Percentiles rank a stretch among this genome's conserved stretches.
Evolutionary conservation across 2,888 invertebrate species (phyloP).

Genomic region (Hydrotaea diabolus): DNA sequence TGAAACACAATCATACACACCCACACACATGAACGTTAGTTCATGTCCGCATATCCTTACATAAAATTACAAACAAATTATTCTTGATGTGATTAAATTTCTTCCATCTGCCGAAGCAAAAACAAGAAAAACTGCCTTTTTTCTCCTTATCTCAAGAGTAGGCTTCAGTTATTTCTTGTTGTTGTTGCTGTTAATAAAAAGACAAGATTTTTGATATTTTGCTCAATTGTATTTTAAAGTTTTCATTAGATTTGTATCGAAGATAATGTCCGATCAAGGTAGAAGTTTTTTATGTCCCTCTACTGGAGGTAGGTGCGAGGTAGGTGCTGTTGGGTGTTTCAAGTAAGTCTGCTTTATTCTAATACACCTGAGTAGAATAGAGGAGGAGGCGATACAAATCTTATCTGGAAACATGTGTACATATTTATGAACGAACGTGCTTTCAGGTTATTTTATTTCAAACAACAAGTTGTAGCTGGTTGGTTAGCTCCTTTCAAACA

Average conservation of each 20-base stretch:
- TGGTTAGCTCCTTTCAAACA: too few relatives aligned
- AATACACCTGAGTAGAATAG: too few relatives aligned
- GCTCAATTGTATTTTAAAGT: slow-evolving; percentile 10
- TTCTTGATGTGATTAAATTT: neutral
- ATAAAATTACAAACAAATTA: neutral
- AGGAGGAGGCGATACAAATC: neutral
- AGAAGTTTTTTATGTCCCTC: neutral
- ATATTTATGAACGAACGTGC: slow-evolving; percentile 2
- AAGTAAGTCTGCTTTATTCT: too few relatives aligned
- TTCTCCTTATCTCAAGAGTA: neutral
- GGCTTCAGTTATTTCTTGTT: neutral
- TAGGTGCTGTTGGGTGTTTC: too few relatives aligned
- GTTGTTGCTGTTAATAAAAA: too few relatives aligned
- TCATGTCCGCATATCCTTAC: neutral
- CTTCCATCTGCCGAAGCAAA: neutral
- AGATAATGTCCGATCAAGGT: slow-evolving; percentile 4
- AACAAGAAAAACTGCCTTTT: neutral
- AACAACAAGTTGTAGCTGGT: neutral
- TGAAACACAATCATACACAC: neutral
- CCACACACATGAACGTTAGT: too few relatives aligned
- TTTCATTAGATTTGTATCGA: neutral
- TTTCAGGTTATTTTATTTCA: neutral
- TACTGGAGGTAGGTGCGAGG: too few relatives aligned
- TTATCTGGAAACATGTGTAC: neutral
- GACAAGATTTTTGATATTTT: neutral